Base-by-base conservation (phyloP, 2,797 vertebrate genomes). In the Parambassis ranga region DNA sequence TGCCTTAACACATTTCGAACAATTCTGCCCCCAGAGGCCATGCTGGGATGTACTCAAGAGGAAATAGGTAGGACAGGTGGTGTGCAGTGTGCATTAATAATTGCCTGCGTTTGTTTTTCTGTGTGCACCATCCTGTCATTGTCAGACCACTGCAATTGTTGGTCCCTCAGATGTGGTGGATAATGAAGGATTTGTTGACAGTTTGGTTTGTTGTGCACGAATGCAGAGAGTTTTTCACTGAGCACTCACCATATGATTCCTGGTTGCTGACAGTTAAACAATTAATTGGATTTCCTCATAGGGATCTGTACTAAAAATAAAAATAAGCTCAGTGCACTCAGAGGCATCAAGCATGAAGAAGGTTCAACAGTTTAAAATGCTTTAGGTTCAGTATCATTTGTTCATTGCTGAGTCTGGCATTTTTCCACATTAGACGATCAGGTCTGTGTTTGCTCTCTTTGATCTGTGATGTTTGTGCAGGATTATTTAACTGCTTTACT, bases 31-130 rank as follows among this genome's bases (percentile, higher is more conserved):
- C 82, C 84, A 94, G 93, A 93, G 85, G 77, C 32, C 78, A 86
- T 35, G 84, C 82, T 94, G 87, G 92, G 93, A 68, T 91, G 90
- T 64, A 86, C 89, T 58, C 91, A 90, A 64, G 90, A 91, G 57
- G 90, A 92, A 68, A 86, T 91, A 51, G 93, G 92, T 93, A 92
- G 69, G 91, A 65, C 62, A 50, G 77, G 77, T 72, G 41, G 18
- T 11, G 80, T 88, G 84, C 69, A 48, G 81, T 86, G 81, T 82
- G 69, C 46, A 71, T 71, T 77, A 43, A 68, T 47, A 9, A 11
- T 16, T 89, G 85, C 71, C 50, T 86, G 62, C 44, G 7, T 79
- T 71, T 82, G 74, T 46, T 7, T 65, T 58, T 57, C 31, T 82
- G 51, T 73, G 46, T 64, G 41, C 57, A 65, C 68, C 53, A 33